Base-by-base conservation (phyloP, 2,888 invertebrate species). In the Drepana falcataria region DNA sequence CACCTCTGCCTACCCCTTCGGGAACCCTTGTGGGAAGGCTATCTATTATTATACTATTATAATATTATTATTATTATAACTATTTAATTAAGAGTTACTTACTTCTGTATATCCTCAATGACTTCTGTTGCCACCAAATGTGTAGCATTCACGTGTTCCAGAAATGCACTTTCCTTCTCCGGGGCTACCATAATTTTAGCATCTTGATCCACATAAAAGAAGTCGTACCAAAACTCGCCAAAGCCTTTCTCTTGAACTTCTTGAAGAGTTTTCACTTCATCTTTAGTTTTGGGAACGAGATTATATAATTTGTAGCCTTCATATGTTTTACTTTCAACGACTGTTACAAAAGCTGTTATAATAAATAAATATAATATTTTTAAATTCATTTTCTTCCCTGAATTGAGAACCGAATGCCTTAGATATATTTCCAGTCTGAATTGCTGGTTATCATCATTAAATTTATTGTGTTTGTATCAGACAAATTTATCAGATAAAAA, bases 301-400 rank as follows among this genome's bases (percentile, higher is more conserved):
- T 93, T 87, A 61, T 91, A 94, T 3, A 94, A 90, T 63, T 91
- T 92, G 63, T 93, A 93, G 34, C 93, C 92, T 55, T 93, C 87
- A 65, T 92, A 94, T 49, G 76, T 79, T 61, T 64, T 75, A 40
- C 65, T 66, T 53, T 59, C 61, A 33, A 58, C 54, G 3, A 71
- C 71, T 56, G 54, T 59, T 1, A 59, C 61, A 47, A 57, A n/a
- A 7, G 60, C 55, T 40, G 60, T 21, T 47, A 68, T 33, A 58
- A 67, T 47, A 35, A 67, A 49, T 60, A 73, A 47, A 48, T 74
- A 33, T 55, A 73, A 48, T 35, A 65, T 49, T 65, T 56, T 67
- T 0, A 58, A 55, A 54, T 64, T 59, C 81, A 83, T 84, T 65
- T 65, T 73, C 6, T 6, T 44, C 2, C 9, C 44, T 9, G 9